These are phyloP conservation scores for Sarcophilus harrisii DNA, from an alignment of 2,797 vertebrate genomes.

Conservation along the genomic window DNA sequence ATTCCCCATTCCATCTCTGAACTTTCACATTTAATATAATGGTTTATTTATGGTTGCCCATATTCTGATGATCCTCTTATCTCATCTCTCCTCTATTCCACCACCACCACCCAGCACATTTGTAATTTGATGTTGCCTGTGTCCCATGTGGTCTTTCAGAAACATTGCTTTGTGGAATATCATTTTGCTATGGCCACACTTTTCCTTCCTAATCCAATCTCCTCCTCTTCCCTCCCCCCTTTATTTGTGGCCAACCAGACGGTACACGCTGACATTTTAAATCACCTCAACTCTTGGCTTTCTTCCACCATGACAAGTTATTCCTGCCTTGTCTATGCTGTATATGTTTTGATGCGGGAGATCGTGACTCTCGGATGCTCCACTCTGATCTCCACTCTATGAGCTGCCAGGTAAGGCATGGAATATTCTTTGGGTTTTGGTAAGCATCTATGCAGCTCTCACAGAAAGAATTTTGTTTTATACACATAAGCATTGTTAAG, in stretches of 20 bases:
- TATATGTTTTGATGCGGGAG: conserved; percentile 44
- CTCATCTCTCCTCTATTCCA: neutral
- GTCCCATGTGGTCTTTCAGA: neutral
- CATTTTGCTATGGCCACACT: neutral
- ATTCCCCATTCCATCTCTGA: neutral
- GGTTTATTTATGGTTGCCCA: neutral
- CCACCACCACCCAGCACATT: neutral
- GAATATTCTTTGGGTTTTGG: neutral
- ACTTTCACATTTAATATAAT: neutral
- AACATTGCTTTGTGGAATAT: accelerated
- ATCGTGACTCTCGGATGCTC: conserved; percentile 5
- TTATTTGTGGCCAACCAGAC: neutral
- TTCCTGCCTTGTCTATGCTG: conserved; percentile 46
- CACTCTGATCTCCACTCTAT: conserved; percentile 33
- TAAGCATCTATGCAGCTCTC: accelerated
- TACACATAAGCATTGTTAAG: neutral
- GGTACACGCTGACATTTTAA: conserved; percentile 55
- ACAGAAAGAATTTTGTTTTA: neutral
- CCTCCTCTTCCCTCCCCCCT: neutral
- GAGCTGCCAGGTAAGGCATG: conserved; percentile 58
- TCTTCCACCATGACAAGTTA: conserved; percentile 55
- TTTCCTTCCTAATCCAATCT: neutral
- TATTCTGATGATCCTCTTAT: neutral
- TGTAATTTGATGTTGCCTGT: neutral
- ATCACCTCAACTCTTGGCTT: conserved; percentile 60